Evolutionary conservation across 2,113 vertebrate species (phyloP).

Genomic region (Pimephales promelas): DNA sequence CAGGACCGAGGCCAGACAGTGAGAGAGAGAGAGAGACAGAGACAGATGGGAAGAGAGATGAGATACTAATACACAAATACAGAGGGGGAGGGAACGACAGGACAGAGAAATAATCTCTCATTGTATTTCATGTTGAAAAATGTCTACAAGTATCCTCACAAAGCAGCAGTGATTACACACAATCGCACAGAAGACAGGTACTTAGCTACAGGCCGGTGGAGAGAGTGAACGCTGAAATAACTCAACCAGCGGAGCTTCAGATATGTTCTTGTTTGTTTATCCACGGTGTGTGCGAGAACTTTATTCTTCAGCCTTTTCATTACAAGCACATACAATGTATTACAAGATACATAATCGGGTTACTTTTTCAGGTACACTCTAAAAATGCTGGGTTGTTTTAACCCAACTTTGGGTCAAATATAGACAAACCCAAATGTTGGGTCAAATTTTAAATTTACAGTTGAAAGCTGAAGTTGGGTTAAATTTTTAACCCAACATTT

Average conservation of each 20-base stretch:
- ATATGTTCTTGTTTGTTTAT: background rate
- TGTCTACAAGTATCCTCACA: constrained; percentile 17
- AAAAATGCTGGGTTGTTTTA: too few species aligned
- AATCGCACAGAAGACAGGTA: background rate
- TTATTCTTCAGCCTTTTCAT: background rate
- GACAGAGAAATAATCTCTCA: constrained; percentile 15
- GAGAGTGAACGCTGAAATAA: background rate
- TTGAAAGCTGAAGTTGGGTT: too few species aligned
- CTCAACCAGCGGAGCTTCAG: background rate
- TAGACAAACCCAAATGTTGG: too few species aligned
- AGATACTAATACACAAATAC: constrained; percentile 27
- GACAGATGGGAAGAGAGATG: constrained; percentile 42
- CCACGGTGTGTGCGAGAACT: background rate
- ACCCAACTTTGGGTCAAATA: too few species aligned
- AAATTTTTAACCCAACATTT: too few species aligned
- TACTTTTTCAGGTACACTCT: too few species aligned
- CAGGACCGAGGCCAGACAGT: constrained; percentile 63
- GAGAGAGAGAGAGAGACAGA: constrained; percentile 39
- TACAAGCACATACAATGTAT: background rate
- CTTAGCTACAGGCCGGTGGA: background rate
- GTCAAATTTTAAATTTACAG: too few species aligned
- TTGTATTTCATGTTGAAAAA: constrained; percentile 30
- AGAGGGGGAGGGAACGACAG: constrained; percentile 28
- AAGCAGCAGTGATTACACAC: constrained; percentile 1
- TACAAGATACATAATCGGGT: too few species aligned